Conservation (phyloP, 2,113 vertebrate genomes). For the Trichechus manatus region DNA sequence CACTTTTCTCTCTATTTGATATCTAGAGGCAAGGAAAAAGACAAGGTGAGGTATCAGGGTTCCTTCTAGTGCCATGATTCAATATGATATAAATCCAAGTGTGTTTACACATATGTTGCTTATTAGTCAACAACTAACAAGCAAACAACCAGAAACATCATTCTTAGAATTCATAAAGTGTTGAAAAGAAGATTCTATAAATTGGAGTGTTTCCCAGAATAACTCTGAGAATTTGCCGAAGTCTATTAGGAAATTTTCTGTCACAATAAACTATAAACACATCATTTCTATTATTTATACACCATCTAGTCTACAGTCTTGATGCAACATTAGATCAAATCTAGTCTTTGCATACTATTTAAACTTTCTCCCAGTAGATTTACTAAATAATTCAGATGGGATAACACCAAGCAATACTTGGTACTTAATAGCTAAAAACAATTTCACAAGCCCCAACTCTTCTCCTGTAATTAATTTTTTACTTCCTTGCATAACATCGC, state of each 20-base stretch:
- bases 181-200: conserved; percentile 72
- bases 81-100: neutral
- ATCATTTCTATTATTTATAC: conserved; percentile 43
- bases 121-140: conserved; percentile 49
- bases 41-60: neutral
- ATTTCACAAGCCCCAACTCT: conserved; percentile 24
- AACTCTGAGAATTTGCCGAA: conserved; percentile 67
- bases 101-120: neutral
- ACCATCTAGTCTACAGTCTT: conserved; percentile 46
- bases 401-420: conserved; percentile 32
- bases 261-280: conserved; percentile 59
- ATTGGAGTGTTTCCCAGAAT: conserved; percentile 73
- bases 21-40: neutral
- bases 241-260: conserved; percentile 65
- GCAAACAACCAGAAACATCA: conserved; percentile 51
- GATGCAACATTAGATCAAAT: conserved; percentile 33
- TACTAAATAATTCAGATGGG: conserved; percentile 35
- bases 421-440: conserved; percentile 46
- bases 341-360: neutral
- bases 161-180: conserved; percentile 57
- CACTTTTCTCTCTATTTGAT: neutral
- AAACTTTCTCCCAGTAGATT: conserved; percentile 4
- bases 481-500: neutral
- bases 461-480: conserved; percentile 44
- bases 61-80: neutral